A percentile compares a stretch with the other conserved stretches of the same genome.
Conservation (phyloP, 2,113 vertebrate genomes). For the Hystrix brachyura region DNA sequence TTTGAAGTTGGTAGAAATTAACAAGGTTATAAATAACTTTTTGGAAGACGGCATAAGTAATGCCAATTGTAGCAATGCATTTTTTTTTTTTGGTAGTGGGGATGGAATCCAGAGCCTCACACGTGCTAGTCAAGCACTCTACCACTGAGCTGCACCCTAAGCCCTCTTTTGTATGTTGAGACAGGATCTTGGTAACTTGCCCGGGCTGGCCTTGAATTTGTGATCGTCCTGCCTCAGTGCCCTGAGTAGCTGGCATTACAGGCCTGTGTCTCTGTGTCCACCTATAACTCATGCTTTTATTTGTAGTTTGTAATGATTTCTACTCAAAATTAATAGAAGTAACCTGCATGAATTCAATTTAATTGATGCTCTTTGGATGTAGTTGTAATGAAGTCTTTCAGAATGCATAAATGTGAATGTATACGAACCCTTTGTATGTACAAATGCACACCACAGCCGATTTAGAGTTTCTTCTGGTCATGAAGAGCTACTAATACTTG, state of each 20-base stretch:
- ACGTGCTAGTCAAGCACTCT: background rate
- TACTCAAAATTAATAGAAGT: slow-evolving; percentile 14
- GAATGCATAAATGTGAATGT: background rate
- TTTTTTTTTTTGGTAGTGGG: background rate
- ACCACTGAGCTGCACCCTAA: background rate
- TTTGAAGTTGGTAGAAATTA: background rate
- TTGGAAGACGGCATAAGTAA: background rate
- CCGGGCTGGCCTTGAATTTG: background rate
- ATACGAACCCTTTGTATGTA: background rate
- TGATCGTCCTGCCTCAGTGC: background rate
- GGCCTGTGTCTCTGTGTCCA: background rate
- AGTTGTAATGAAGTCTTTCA: background rate
- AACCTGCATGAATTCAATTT: background rate
- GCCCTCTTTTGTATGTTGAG: background rate
- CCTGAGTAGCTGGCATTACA: background rate
- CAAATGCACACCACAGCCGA: background rate
- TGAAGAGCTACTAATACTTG: background rate
- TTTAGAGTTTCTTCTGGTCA: background rate
- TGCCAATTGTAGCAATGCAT: background rate
- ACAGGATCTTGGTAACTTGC: background rate
- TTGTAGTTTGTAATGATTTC: background rate
- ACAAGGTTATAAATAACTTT: background rate
- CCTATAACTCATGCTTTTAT: background rate
- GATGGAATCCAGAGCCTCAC: background rate
- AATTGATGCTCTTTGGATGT: background rate